Percentiles rank a stretch among this genome's conserved stretches.
phyloP scores from a whole-genome alignment of 2,113 vertebrate species.

The Platichthys flesus region DNA sequence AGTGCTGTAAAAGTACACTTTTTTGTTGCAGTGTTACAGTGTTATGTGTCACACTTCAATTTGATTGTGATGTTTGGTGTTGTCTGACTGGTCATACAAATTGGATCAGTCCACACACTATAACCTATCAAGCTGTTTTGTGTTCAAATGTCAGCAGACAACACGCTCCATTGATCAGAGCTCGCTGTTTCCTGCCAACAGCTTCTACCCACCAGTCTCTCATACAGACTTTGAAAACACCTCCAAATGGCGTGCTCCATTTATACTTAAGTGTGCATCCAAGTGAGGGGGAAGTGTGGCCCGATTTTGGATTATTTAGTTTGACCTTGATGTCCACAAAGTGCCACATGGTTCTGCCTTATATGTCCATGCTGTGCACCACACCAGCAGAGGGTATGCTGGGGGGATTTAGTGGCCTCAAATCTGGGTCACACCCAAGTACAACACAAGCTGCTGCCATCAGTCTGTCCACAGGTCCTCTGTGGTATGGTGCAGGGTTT shows the following conservation, averaged over 20 bases:
- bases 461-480: not conserved
- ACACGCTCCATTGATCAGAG: not conserved
- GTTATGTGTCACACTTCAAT: not conserved
- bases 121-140: not conserved
- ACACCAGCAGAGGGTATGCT: not conserved
- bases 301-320: not conserved
- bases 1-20: no score
- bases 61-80: not conserved
- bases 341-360: not conserved
- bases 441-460: not conserved
- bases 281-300: not conserved
- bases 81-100: not conserved
- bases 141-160: not conserved
- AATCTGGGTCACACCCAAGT: slow-evolving; percentile 7
- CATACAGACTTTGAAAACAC: not conserved
- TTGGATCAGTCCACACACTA: not conserved
- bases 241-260: not conserved
- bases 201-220: not conserved
- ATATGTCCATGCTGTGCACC: not conserved
- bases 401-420: not conserved
- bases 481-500: not conserved
- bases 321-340: not conserved
- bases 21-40: not conserved
- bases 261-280: not conserved
- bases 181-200: not conserved